These are phyloP conservation scores for Phoeniculus purpureus DNA, from an alignment of 2,797 vertebrate genomes.

Conservation along the genomic window DNA sequence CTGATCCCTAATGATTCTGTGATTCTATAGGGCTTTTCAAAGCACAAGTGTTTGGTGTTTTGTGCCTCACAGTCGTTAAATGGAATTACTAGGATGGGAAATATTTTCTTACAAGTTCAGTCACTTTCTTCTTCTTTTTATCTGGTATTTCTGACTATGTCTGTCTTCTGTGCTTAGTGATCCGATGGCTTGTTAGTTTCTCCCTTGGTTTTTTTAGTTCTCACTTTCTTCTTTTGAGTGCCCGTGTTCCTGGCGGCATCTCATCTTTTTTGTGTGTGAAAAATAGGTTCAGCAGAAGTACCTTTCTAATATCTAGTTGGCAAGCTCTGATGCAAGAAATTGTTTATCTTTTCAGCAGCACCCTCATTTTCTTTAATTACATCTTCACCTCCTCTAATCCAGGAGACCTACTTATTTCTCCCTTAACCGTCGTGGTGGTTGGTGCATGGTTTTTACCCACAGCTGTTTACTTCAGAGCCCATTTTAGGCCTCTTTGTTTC, in stretches of 20 bases:
- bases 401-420: slow-evolving; percentile 35
- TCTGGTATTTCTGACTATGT: not conserved
- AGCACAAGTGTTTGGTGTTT: not conserved
- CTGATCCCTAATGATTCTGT: too few species aligned
- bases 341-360: slow-evolving; percentile 60
- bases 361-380: slow-evolving; percentile 62
- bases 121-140: not conserved
- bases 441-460: slow-evolving; percentile 52
- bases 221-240: not conserved
- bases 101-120: not conserved
- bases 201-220: not conserved
- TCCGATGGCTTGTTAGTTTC: not conserved
- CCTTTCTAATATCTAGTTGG: not conserved
- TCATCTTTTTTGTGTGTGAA: slow-evolving; percentile 1
- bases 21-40: not conserved
- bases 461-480: slow-evolving; percentile 60
- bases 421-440: slow-evolving; percentile 23
- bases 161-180: not conserved
- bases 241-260: not conserved
- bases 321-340: slow-evolving; percentile 57
- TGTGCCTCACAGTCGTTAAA: not conserved
- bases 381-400: slow-evolving; percentile 50
- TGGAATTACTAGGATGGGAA: not conserved
- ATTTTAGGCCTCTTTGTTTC: slow-evolving; percentile 48
- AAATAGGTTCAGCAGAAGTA: slow-evolving; percentile 5